phyloP scores from a whole-genome alignment of 1,140 invertebrate genomes.

The Rhyacophila brunnea region DNA sequence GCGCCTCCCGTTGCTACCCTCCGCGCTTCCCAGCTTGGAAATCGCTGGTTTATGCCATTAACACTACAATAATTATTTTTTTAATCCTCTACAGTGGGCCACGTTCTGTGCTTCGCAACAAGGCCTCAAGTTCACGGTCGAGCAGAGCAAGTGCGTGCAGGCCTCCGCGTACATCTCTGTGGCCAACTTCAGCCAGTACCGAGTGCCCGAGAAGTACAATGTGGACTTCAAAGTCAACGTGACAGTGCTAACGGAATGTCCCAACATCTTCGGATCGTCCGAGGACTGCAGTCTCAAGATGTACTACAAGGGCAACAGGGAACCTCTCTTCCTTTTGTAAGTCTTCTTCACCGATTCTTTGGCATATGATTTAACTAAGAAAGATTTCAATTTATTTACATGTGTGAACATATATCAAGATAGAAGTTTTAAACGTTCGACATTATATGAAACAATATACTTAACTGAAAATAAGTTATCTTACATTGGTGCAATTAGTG shows the following conservation, averaged over 20 bases:
- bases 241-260: slow-evolving; percentile 77
- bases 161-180: slow-evolving; percentile 87
- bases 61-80: no score
- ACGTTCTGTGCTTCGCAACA: slow-evolving; percentile 76
- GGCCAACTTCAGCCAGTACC: slow-evolving; percentile 73
- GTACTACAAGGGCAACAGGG: slow-evolving; percentile 72
- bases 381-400: no score
- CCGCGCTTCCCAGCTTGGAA: no score
- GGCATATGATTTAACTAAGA: no score
- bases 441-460: no score
- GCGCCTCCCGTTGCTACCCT: no score
- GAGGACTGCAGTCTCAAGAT: slow-evolving; percentile 70
- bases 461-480: no score
- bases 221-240: slow-evolving; percentile 81
- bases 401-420: no score
- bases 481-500: no score
- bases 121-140: slow-evolving; percentile 89
- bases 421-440: no score
- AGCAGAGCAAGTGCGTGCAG: slow-evolving; percentile 89
- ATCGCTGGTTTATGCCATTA: no score
- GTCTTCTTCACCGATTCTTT: slow-evolving; percentile 32
- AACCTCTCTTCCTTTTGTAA: slow-evolving; percentile 69
- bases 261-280: slow-evolving; percentile 87
- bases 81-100: no score
- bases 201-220: slow-evolving; percentile 60